These are phyloP conservation scores for Trogon surrucura DNA, from an alignment of 2,113 vertebrate genomes.

Conservation along the genomic window DNA sequence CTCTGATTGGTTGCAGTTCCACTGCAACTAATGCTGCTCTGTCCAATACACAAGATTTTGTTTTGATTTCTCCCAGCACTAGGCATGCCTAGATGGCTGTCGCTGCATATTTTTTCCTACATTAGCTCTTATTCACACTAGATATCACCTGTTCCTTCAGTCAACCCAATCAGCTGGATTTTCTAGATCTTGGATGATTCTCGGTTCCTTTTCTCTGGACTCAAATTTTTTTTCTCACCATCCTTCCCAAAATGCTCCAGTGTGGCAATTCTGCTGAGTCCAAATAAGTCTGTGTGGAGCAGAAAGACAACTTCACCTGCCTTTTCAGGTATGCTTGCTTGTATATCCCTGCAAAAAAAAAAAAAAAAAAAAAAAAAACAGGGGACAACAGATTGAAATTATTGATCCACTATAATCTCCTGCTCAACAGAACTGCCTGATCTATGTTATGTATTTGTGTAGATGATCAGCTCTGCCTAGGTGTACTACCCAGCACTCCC, in stretches of 20 bases:
- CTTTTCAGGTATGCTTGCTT: not conserved
- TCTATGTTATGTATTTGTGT: not conserved
- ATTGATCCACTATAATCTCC: not conserved
- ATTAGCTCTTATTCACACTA: not conserved
- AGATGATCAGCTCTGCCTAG: not conserved
- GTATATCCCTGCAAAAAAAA: not conserved
- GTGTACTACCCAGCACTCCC: not conserved
- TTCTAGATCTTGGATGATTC: not conserved
- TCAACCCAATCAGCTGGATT: not conserved
- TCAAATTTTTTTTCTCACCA: not conserved
- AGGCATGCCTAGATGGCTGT: not conserved
- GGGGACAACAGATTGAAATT: not conserved
- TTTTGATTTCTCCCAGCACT: not conserved
- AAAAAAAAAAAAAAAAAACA: not conserved
- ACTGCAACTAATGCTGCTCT: not conserved
- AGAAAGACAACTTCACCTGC: not conserved
- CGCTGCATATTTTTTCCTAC: not conserved
- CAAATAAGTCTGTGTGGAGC: not conserved
- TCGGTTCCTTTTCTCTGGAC: not conserved
- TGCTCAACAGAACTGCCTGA: not conserved
- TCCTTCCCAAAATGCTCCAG: not conserved
- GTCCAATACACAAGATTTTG: not conserved
- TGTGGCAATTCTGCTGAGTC: not conserved
- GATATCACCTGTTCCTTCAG: not conserved
- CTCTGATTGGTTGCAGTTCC: not conserved